Conservation (phyloP, 1,140 invertebrate genomes). For the Calycopis cecrops region DNA sequence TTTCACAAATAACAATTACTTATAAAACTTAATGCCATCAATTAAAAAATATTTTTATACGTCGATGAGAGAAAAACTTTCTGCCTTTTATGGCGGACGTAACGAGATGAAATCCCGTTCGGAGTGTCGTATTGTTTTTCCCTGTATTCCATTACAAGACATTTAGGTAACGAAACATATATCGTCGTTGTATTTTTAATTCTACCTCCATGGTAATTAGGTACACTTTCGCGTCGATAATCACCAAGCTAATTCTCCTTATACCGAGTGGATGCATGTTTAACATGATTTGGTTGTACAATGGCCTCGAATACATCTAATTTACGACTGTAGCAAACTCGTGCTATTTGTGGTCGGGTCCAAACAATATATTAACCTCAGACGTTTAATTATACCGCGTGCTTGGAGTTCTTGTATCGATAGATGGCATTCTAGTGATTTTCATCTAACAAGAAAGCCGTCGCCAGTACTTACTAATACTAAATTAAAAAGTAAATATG, state of each 20-base stretch:
- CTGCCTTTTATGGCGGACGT: slow-evolving; percentile 50
- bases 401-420: too few species aligned
- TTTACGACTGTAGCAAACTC: slow-evolving; percentile 37
- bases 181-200: not conserved
- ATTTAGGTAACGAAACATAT: slow-evolving; percentile 32
- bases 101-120: slow-evolving; percentile 55
- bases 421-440: too few species aligned
- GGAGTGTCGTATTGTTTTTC: slow-evolving; percentile 49
- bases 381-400: not conserved
- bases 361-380: slow-evolving; percentile 27
- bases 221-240: slow-evolving; percentile 8
- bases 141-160: slow-evolving; percentile 35
- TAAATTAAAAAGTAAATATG: too few species aligned
- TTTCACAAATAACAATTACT: slow-evolving; percentile 16
- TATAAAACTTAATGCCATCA: slow-evolving; percentile 34
- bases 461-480: too few species aligned
- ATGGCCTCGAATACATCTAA: slow-evolving; percentile 35
- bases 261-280: slow-evolving; percentile 28
- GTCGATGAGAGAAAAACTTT: slow-evolving; percentile 37
- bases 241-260: slow-evolving; percentile 3
- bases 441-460: too few species aligned
- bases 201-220: not conserved
- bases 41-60: slow-evolving; percentile 40
- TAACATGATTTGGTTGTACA: slow-evolving; percentile 39
- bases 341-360: slow-evolving; percentile 47